Percentiles rank a stretch among this genome's conserved stretches.
phyloP scores from a whole-genome alignment of 2,797 vertebrate species.

The Myoxocephalus aenaeus region DNA sequence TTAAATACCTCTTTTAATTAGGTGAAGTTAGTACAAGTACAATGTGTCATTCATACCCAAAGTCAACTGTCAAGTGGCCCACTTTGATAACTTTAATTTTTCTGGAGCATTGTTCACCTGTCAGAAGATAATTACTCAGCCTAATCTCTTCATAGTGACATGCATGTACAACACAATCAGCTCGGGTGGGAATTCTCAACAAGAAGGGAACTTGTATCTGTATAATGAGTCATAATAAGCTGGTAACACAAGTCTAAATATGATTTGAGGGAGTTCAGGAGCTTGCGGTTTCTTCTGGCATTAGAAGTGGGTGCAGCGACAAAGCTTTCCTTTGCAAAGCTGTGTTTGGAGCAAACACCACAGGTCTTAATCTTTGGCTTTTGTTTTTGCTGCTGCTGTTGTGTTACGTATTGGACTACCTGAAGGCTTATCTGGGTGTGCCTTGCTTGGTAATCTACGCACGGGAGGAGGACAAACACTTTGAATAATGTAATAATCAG shows the following conservation, averaged over 20 bases:
- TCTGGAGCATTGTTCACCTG: constrained; percentile 80
- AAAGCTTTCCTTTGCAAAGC: constrained; percentile 84
- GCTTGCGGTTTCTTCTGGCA: constrained; percentile 83
- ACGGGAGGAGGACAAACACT: constrained; percentile 89
- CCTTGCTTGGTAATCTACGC: constrained; percentile 86
- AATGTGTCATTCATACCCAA: constrained; percentile 65
- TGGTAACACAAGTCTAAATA: constrained; percentile 87
- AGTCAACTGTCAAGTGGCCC: constrained; percentile 79
- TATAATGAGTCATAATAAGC: constrained; percentile 88
- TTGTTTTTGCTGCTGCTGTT: constrained; percentile 66
- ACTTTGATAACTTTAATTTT: constrained; percentile 81
- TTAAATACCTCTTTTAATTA: constrained; percentile 52
- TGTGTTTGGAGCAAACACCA: constrained; percentile 84
- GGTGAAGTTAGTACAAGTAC: constrained; percentile 40
- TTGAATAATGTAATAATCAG: constrained; percentile 88
- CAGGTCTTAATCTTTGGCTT: constrained; percentile 82
- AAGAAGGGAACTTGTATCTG: constrained; percentile 88
- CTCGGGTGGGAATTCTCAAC: constrained; percentile 78
- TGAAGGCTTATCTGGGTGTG: constrained; percentile 90
- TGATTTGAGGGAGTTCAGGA: constrained; percentile 90
- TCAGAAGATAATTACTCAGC: constrained; percentile 82
- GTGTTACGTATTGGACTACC: constrained; percentile 79
- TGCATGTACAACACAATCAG: constrained; percentile 80
- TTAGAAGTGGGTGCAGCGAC: constrained; percentile 88
- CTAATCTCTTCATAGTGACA: constrained; percentile 82